Evolutionary conservation across 2,113 vertebrate genomes (phyloP).

Genomic region (Brachyhypopomus occidentalis): DNA sequence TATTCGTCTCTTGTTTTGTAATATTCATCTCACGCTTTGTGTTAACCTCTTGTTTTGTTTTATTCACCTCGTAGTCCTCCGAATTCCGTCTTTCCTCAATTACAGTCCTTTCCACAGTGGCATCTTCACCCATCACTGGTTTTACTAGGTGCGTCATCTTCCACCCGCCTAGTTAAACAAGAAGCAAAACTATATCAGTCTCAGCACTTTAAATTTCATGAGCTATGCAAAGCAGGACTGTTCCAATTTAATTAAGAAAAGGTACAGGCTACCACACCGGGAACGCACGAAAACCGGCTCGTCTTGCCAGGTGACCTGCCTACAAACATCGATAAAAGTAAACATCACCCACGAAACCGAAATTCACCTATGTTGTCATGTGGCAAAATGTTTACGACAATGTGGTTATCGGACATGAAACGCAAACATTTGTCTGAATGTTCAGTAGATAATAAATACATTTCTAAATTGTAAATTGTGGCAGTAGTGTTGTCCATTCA

Average conservation of each 20-base stretch:
- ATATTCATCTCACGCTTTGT: not conserved
- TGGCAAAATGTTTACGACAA: no score
- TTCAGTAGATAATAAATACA: no score
- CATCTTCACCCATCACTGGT: not conserved
- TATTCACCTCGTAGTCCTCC: slow-evolving; percentile 65
- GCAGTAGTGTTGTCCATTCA: not conserved
- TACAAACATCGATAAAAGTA: not conserved
- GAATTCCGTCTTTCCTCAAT: slow-evolving; percentile 48
- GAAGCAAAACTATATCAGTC: not conserved
- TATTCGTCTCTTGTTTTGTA: not conserved
- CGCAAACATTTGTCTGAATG: no score
- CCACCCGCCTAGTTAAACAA: not conserved
- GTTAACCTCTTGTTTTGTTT: not conserved
- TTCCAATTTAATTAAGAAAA: slow-evolving; percentile 1
- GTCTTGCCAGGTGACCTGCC: slow-evolving; percentile 45
- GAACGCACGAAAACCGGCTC: slow-evolving; percentile 61
- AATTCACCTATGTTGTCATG: not conserved
- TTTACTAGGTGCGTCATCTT: slow-evolving; percentile 1
- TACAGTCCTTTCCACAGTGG: not conserved
- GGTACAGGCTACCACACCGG: slow-evolving; percentile 11
- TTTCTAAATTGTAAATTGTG: no score
- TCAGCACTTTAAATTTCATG: slow-evolving; percentile 6
- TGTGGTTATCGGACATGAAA: no score
- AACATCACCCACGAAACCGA: not conserved
- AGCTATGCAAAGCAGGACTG: slow-evolving; percentile 2